Base-by-base conservation (phyloP, 1,140 invertebrate species). In the Lamellibrachia luymesi region DNA sequence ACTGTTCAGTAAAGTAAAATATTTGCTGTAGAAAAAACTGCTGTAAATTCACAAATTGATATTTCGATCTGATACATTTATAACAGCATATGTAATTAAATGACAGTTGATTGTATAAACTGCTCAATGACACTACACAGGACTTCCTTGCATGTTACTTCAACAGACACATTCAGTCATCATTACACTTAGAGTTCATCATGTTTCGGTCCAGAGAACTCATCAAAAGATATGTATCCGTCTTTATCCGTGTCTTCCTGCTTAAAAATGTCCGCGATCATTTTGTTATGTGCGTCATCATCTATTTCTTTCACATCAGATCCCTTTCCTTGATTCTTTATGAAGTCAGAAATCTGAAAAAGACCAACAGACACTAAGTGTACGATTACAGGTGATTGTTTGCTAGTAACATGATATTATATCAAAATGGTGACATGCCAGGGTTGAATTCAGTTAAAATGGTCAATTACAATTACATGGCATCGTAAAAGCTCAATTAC, bases 141-240 rank as follows among this genome's bases (percentile, higher is more conserved):
- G 38, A 38, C 38, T 38, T 38, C 38, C 38, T 38, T 38, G 38
- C 0, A 38, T 38, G 38, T 38, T 38, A 38, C 38, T 38, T 38
- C 38, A 38, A 38, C 13, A 80, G 64, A 80, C 64, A 80, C 64
- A 80, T 80, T 80, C 17, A 80, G 90, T 10, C 13, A 27, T 89
- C 91, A 56, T 91, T 56, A 38, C 38, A 38, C 27, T 98, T 98
- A 99, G 95, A 99, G 97, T 96, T 99, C 98, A 96, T 99, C 99
- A 96, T 99, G 98, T 96, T 99, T 99, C 27, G 98, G 98, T 8
- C 98, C 98, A 50, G 98, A 98, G 97, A 99, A 99, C 96, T 99
- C 99, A 51, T 98, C 98, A 96, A 98, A 98, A 92, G 98, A 99
- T 94, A 99, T 99, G 96, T 97, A 98, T 64, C 98, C 99, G 56